Evolutionary conservation across 2,113 vertebrate genomes (phyloP).

Genomic region (Solea senegalensis): DNA sequence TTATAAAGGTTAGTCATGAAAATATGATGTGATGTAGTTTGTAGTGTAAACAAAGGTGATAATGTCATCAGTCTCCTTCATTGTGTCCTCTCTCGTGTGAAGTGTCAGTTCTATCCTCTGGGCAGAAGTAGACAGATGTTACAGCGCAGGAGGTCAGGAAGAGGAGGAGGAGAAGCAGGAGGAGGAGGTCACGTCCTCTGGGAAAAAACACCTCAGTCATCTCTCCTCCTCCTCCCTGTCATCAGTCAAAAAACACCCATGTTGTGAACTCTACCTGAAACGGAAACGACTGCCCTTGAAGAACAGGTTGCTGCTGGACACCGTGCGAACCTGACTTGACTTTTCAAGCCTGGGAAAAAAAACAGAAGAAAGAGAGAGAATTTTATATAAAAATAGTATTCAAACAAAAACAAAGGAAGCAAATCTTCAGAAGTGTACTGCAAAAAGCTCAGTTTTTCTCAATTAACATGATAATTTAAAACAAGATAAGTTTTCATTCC

Average conservation of each 20-base stretch:
- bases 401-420: neutral
- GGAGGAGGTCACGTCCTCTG: conserved; percentile 37
- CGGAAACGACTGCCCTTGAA: conserved; percentile 98
- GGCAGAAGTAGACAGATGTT: conserved; percentile 33
- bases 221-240: conserved; percentile 61
- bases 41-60: conserved; percentile 17
- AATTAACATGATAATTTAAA: no score
- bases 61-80: conserved; percentile 28
- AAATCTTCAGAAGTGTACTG: no score
- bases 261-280: conserved; percentile 86
- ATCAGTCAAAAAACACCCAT: conserved; percentile 44
- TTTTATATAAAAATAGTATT: neutral
- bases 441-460: no score
- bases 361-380: neutral
- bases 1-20: neutral
- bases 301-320: conserved; percentile 98
- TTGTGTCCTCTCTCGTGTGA: conserved; percentile 34
- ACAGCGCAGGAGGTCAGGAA: conserved; percentile 44
- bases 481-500: no score
- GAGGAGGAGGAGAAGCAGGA: no score
- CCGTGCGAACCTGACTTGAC: conserved; percentile 95
- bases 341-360: conserved; percentile 88
- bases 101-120: conserved; percentile 33
- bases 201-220: conserved; percentile 29
- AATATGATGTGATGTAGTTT: neutral